Percentiles rank a stretch among this genome's conserved stretches.
Evolutionary conservation across 2,797 vertebrate genomes (phyloP).

Genomic region (Microctenopoma steveboyesi): DNA sequence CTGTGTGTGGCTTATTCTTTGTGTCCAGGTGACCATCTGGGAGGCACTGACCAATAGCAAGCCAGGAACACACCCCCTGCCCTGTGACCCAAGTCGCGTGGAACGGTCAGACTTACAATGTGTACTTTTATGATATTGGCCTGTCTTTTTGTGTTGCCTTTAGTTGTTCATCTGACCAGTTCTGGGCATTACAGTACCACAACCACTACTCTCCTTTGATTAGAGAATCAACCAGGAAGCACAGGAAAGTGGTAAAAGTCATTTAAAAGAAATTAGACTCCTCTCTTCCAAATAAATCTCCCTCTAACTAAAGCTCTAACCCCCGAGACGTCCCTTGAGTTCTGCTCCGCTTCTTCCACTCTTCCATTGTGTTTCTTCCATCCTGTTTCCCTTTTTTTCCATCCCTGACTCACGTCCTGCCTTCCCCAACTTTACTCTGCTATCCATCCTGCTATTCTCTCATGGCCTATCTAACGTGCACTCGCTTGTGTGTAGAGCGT

Average conservation of each 20-base stretch:
- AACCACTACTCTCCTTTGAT: not conserved
- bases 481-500: not conserved
- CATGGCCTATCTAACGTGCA: constrained; percentile 29
- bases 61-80: constrained; percentile 89
- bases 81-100: constrained; percentile 87
- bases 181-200: not conserved
- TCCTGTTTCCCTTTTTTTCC: constrained; percentile 50
- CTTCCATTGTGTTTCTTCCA: constrained; percentile 36
- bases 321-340: constrained; percentile 45
- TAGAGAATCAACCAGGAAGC: not conserved
- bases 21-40: constrained; percentile 94
- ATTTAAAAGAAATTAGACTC: not conserved
- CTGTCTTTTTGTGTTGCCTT: not conserved
- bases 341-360: constrained; percentile 14
- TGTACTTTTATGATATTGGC: not conserved
- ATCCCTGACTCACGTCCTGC: constrained; percentile 64
- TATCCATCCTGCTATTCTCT: constrained; percentile 65
- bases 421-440: constrained; percentile 43
- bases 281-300: constrained; percentile 21
- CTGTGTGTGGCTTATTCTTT: constrained; percentile 21
- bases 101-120: constrained; percentile 85
- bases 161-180: too few species aligned
- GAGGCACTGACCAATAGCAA: constrained; percentile 98
- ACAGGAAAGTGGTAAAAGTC: constrained; percentile 10
- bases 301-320: constrained; percentile 12